A percentile compares a stretch with the other conserved stretches of the same genome.
phyloP scores from a whole-genome alignment of 2,888 invertebrate genomes.

The Apodemia hepburni region DNA sequence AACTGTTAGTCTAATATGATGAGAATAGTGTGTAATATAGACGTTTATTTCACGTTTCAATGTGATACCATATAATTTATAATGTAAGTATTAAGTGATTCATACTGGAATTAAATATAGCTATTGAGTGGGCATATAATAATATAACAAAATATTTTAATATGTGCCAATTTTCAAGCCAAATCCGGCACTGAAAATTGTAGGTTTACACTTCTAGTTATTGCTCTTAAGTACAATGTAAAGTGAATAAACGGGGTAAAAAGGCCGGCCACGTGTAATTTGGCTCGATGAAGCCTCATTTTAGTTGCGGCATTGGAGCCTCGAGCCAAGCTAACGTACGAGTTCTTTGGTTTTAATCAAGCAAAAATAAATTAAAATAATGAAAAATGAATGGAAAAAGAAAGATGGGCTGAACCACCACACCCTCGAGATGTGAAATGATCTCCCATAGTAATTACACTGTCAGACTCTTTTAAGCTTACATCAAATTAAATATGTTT shows the following conservation, averaged over 20 bases:
- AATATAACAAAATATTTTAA: slow-evolving; percentile 51
- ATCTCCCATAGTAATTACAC: slow-evolving; percentile 66
- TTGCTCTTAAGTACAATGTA: slow-evolving; percentile 77
- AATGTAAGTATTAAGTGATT: slow-evolving; percentile 3
- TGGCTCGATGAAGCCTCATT: slow-evolving; percentile 72
- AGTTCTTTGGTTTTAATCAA: slow-evolving; percentile 65
- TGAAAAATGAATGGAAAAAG: slow-evolving; percentile 66
- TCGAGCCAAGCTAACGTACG: slow-evolving; percentile 58
- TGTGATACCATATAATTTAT: slow-evolving; percentile 19
- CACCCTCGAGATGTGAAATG: slow-evolving; percentile 57
- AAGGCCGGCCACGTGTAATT: slow-evolving; percentile 68
- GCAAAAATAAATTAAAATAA: slow-evolving; percentile 69
- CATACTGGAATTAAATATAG: slow-evolving; percentile 15
- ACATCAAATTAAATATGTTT: slow-evolving; percentile 39
- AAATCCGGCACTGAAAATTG: slow-evolving; percentile 62
- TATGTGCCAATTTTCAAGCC: slow-evolving; percentile 49
- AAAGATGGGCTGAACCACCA: slow-evolving; percentile 64
- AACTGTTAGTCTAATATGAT: not conserved
- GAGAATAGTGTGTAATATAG: not conserved
- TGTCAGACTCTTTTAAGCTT: slow-evolving; percentile 57
- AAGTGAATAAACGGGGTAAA: slow-evolving; percentile 72
- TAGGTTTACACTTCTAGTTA: slow-evolving; percentile 66
- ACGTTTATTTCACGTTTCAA: not conserved
- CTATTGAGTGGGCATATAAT: slow-evolving; percentile 38
- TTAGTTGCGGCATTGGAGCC: slow-evolving; percentile 57